Percentiles rank a stretch among this genome's conserved stretches.
phyloP scores from a whole-genome alignment of 2,113 vertebrate genomes.

The Cepphus grylle region DNA sequence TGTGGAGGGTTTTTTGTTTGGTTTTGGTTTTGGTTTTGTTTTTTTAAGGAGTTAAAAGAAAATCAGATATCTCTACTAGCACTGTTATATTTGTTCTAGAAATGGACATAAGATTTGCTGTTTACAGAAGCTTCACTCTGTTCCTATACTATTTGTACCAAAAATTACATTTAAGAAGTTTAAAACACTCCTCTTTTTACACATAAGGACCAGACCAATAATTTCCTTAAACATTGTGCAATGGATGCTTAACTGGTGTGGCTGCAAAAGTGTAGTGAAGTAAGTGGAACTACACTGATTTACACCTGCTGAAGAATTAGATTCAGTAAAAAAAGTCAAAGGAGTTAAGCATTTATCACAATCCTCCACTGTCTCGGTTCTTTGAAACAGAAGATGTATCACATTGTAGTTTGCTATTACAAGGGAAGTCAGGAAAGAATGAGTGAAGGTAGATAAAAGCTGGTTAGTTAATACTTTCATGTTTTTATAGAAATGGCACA shows the following conservation, averaged over 20 bases:
- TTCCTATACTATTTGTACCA: not conserved
- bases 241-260: not conserved
- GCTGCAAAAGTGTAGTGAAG: not conserved
- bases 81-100: not conserved
- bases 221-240: not conserved
- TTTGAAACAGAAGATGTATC: not conserved
- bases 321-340: not conserved
- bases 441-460: not conserved
- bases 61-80: not conserved
- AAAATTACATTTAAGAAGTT: not conserved
- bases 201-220: not conserved
- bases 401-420: not conserved
- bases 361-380: not conserved
- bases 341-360: not conserved
- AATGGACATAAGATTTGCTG: not conserved
- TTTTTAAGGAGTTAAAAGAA: not conserved
- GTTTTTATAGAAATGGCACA: not conserved
- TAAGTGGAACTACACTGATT: not conserved
- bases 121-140: not conserved
- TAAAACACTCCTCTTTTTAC: fast-evolving
- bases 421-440: not conserved
- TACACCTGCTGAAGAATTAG: not conserved
- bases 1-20: too few relatives aligned
- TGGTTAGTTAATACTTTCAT: not conserved
- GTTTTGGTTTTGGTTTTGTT: not conserved